These are phyloP conservation scores for Dimorphilus gyrociliatus DNA, from an alignment of 2,888 invertebrate species.

Conservation along the genomic window DNA sequence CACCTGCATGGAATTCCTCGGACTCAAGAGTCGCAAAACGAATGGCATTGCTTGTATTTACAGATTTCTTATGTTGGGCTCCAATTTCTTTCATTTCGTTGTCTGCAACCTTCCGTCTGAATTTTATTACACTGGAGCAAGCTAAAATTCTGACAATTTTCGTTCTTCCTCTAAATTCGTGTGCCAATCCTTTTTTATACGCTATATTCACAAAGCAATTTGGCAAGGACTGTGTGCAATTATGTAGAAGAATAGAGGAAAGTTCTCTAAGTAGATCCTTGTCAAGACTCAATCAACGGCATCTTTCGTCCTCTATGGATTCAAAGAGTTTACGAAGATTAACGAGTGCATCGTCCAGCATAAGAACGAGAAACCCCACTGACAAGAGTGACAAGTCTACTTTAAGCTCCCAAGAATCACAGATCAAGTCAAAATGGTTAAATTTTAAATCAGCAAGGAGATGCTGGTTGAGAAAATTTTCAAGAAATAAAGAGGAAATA, in stretches of 20 bases:
- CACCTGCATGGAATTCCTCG: conserved; percentile 85
- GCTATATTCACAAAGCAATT: conserved; percentile 94
- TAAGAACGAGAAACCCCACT: too few relatives aligned
- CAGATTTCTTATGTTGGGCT: conserved; percentile 93
- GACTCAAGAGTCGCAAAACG: conserved; percentile 87
- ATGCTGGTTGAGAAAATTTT: too few relatives aligned
- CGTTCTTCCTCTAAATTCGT: conserved; percentile 82
- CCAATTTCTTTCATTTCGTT: conserved; percentile 89
- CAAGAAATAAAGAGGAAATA: too few relatives aligned
- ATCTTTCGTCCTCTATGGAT: conserved; percentile 14
- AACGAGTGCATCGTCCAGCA: too few relatives aligned
- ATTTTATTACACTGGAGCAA: conserved; percentile 76
- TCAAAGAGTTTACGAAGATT: too few relatives aligned
- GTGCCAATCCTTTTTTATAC: conserved; percentile 93
- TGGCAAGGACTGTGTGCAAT: conserved; percentile 86
- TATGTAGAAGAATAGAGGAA: conserved; percentile 84
- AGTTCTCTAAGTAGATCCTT: conserved; percentile 23
- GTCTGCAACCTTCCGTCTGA: conserved; percentile 77
- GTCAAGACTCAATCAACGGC: conserved; percentile 16
- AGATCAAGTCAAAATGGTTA: too few relatives aligned
- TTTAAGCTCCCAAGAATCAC: too few relatives aligned
- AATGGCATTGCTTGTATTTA: conserved; percentile 89
- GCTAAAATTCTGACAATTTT: conserved; percentile 91
- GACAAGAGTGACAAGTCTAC: too few relatives aligned
- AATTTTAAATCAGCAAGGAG: too few relatives aligned